Evolutionary conservation across 2,797 vertebrate species (phyloP).

Genomic region (Mormyrops boulengeri): DNA sequence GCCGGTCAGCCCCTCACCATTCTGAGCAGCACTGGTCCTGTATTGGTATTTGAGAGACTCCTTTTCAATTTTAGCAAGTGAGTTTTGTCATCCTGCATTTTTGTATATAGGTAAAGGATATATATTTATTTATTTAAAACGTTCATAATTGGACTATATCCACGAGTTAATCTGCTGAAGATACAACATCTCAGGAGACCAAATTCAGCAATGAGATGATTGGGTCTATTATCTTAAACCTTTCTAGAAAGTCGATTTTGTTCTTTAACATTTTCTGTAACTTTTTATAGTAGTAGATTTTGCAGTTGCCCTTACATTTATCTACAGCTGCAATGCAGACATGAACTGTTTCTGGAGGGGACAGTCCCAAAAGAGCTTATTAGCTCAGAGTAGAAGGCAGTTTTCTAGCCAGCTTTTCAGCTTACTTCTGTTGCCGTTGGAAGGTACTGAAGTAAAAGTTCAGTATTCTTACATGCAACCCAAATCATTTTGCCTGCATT

Average conservation of each 20-base stretch:
- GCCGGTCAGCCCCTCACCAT: constrained; percentile 92
- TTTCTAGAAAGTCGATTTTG: not conserved
- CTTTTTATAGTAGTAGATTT: not conserved
- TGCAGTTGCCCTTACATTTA: not conserved
- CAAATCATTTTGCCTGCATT: not conserved
- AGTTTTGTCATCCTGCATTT: constrained; percentile 41
- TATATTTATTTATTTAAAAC: not conserved
- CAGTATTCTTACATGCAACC: not conserved
- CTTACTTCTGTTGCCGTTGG: not conserved
- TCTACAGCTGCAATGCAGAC: not conserved
- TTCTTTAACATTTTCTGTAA: not conserved
- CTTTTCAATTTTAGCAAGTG: constrained; percentile 97
- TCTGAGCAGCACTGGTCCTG: constrained; percentile 92
- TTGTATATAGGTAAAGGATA: not conserved
- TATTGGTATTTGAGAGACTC: constrained; percentile 91
- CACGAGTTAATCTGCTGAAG: not conserved
- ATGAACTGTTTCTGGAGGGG: not conserved
- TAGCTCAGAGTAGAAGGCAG: not conserved
- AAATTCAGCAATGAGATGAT: not conserved
- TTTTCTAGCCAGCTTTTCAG: not conserved
- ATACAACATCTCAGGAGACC: not conserved
- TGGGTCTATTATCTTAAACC: not conserved
- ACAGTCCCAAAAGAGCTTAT: not conserved
- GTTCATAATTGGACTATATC: not conserved
- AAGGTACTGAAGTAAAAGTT: not conserved